A percentile compares a stretch with the other conserved stretches of the same genome.
Conservation (phyloP, 2,888 invertebrate genomes). For the Perizoma flavofasciatum region DNA sequence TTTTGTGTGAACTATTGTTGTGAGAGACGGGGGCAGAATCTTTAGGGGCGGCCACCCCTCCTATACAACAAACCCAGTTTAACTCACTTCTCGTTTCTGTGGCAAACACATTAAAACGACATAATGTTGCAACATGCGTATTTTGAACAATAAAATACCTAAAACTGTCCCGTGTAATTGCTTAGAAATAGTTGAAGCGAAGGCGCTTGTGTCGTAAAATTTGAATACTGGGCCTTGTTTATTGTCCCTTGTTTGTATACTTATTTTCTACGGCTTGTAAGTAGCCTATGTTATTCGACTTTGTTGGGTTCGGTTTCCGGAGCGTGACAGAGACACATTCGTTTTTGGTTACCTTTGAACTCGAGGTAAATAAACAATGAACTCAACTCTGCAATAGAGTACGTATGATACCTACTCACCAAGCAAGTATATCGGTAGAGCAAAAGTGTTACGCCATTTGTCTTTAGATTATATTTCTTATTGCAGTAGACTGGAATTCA, state of each 20-base stretch:
- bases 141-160: conserved; percentile 19
- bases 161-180: conserved; percentile 21
- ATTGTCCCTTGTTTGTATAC: conserved; percentile 22
- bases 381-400: neutral
- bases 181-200: conserved; percentile 19
- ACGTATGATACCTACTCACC: neutral
- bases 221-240: conserved; percentile 25
- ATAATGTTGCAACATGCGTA: conserved; percentile 16
- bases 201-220: conserved; percentile 24
- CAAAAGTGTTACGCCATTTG: conserved; percentile 5
- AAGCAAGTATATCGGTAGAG: too few species aligned
- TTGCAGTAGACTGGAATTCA: neutral
- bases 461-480: conserved; percentile 3
- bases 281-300: conserved; percentile 12
- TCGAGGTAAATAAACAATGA: conserved; percentile 11
- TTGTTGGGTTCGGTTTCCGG: conserved; percentile 26
- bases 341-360: conserved; percentile 14
- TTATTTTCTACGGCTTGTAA: conserved; percentile 8
- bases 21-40: conserved; percentile 70
- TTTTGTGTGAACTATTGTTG: conserved; percentile 78
- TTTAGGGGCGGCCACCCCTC: conserved; percentile 63
- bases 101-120: conserved; percentile 26
- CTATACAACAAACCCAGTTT: conserved; percentile 14
- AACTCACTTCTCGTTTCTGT: conserved; percentile 26
- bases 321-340: conserved; percentile 27